Evolutionary conservation across 2,113 vertebrate genomes (phyloP), one percentile per base, ranked within the genome.

Genomic region (Salvelinus namaycush): DNA sequence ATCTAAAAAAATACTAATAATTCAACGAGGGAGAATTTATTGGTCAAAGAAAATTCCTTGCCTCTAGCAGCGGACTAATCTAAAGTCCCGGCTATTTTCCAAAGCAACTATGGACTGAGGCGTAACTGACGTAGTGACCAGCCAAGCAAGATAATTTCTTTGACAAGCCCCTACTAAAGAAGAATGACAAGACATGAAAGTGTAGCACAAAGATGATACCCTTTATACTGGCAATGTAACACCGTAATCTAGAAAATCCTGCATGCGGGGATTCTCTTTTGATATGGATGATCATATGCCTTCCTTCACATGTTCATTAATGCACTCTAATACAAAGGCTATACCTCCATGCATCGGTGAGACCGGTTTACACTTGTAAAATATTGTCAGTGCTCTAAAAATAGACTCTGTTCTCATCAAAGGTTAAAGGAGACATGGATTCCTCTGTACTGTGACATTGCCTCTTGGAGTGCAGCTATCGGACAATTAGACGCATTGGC

Each of bases 111-210:
- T 54, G 73, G 79, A 70, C 83, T 75, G 78, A 87, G 79, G 79
- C 81, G 49, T 85, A 82, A 84, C 84, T 88, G 84, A 89, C 84
- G 79, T 83, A 82, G 81, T 84, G 86, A 79, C 82, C 86, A 90
- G 71, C 88, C 84, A 89, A 88, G 89, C 88, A 83, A 88, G 84
- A 89, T 87, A 31, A 91, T 91, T 87, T 85, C 77, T 92, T 82
- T 92, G 90, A 92, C 87, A 90, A 88, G 87, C 80, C 86, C 34
- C 79, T 22, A 57, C 76, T 73, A 88, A 87, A 81, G 84, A 83
- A 86, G 84, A 86, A 80, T 69, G 83, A 87, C 79, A 75, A 78
- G 67, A 76, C 86, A 89, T 89, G 70, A 88, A 88, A 83, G 74
- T 83, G 86, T 77, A 86, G 79, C 80, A 87, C 68, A 84, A 89